phyloP scores from a whole-genome alignment of 1,140 invertebrate genomes.

The Kradibia gibbosae region DNA sequence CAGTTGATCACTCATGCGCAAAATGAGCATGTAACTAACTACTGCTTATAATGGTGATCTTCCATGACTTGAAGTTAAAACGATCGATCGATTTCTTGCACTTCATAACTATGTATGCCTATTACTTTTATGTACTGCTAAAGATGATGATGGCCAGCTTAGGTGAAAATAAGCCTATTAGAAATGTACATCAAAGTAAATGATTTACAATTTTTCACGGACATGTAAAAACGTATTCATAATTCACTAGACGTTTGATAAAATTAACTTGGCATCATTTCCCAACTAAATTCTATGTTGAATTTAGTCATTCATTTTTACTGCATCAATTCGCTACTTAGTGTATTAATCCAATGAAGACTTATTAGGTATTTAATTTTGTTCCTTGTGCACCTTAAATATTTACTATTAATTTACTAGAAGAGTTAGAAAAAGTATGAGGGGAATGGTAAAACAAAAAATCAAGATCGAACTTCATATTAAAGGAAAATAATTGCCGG shows the following conservation, averaged over 20 bases:
- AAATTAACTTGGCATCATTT: background rate
- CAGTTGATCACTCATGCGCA: background rate
- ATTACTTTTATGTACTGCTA: background rate
- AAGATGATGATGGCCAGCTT: background rate
- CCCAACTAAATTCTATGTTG: background rate
- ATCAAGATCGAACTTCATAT: background rate
- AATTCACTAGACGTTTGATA: background rate
- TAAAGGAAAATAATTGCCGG: background rate
- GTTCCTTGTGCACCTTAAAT: background rate
- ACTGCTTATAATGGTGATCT: background rate
- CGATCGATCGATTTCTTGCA: slow-evolving; percentile 46
- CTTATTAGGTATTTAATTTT: background rate
- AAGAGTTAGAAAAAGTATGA: background rate
- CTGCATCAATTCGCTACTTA: background rate
- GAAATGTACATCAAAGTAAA: too few species aligned
- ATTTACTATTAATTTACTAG: background rate
- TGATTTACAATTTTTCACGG: too few species aligned
- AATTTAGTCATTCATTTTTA: background rate
- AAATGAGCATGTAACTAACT: slow-evolving; percentile 22
- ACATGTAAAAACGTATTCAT: too few species aligned
- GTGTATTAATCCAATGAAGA: background rate
- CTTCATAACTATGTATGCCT: slow-evolving; percentile 29
- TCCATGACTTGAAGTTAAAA: slow-evolving; percentile 26
- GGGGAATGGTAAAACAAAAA: background rate
- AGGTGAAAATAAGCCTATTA: too few species aligned